Evolutionary conservation across 2,888 invertebrate species (phyloP), one percentile per base, ranked within the genome.

Genomic region (Diogma glabrata): DNA sequence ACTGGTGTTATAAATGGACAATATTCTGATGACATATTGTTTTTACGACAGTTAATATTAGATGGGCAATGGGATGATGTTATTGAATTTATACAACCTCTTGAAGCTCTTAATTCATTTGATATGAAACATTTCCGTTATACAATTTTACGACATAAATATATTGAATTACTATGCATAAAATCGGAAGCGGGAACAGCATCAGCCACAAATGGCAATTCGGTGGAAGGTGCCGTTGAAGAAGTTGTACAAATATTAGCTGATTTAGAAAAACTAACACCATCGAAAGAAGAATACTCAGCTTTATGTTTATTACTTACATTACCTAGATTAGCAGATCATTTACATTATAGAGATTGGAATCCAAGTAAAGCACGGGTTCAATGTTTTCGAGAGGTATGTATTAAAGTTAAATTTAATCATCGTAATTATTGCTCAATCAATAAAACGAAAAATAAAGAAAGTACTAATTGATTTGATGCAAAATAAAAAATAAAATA

Each of bases 1-100:
- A 91, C 94, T 1, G 95, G 95, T 48, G 86, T 93, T 56, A 91
- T 92, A 65, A 94, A 94, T 70, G 92, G 92, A 52, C 82, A 85
- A 64, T 94, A 82, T 68, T 91, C 92, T 12, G 93, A 95, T 69
- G 96, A 96, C 70, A 84, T 93, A 33, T 77, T 96, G 46, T 96
- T 96, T 70, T 75, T 96, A 17, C 78, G 95, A 16, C 94, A 95
- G 70, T 79, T 96, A 50, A 93, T 96, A 58, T 78, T 96, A 51
- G 96, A 96, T 68, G 96, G 96, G 16, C 93, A 95, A 71, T 96
- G 96, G 96, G 95, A 96, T 70, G 94, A 95, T 67, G 94, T 91
- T 1, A 73, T 94, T 54, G 94, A 95, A 67, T 96, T 96, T 70
- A 87, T 95, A 54, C 92, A 95, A 72, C 96, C 96, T 0, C 74